These are phyloP conservation scores for Ephestia elutella DNA, from an alignment of 1,140 invertebrate genomes.

Conservation along the genomic window DNA sequence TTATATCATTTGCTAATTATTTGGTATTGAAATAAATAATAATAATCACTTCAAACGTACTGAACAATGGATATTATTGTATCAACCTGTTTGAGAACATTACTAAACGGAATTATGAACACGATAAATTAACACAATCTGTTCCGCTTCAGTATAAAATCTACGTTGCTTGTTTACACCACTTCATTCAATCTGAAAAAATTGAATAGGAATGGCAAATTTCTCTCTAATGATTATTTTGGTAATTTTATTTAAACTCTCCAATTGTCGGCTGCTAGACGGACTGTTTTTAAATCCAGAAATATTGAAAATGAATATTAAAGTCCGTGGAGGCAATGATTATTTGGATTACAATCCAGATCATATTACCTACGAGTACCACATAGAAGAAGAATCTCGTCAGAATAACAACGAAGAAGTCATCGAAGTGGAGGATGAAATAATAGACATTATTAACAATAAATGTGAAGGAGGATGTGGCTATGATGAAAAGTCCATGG, in stretches of 20 bases:
- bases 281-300: conserved; percentile 46
- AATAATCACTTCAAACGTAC: no score
- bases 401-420: conserved; percentile 13
- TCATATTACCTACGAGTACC: conserved; percentile 19
- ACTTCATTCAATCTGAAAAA: not conserved
- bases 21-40: no score
- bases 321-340: conserved; percentile 36
- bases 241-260: conserved; percentile 19
- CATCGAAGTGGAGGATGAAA: conserved; percentile 14
- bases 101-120: not conserved
- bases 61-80: not conserved
- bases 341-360: conserved; percentile 47
- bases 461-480: not conserved
- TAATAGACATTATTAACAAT: not conserved
- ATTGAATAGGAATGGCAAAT: conserved; percentile 6
- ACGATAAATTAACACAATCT: not conserved
- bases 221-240: conserved; percentile 19
- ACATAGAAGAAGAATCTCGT: conserved; percentile 14
- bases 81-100: not conserved
- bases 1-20: no score
- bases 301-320: conserved; percentile 32
- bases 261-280: conserved; percentile 20
- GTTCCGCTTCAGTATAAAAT: conserved; percentile 3
- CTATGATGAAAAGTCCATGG: not conserved
- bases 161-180: not conserved